Evolutionary conservation across 2,797 vertebrate genomes (phyloP).

Genomic region (Coranthus polyacanthus): DNA sequence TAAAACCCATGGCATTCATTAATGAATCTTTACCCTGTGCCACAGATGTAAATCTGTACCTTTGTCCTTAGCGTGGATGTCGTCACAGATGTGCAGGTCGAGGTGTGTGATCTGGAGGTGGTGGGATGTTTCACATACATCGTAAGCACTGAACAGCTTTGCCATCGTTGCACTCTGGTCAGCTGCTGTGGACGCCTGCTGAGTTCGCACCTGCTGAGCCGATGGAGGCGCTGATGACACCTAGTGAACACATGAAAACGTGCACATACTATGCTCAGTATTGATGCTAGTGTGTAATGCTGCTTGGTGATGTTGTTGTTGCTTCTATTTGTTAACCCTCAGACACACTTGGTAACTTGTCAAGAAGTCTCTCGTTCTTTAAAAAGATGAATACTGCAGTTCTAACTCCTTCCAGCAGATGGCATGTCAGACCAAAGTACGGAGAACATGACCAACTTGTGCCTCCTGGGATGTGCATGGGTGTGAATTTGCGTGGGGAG

Average conservation of each 20-base stretch:
- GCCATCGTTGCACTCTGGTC: conserved; percentile 93
- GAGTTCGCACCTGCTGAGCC: conserved; percentile 89
- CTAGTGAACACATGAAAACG: conserved; percentile 70
- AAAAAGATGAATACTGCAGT: conserved; percentile 20
- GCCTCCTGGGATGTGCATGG: not conserved
- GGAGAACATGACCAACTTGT: not conserved
- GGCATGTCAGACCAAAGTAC: conserved; percentile 20
- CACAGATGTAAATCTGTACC: conserved; percentile 75
- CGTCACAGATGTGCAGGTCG: conserved; percentile 98
- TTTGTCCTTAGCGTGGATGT: conserved; percentile 94
- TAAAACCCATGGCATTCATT: no score
- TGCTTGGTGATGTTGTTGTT: not conserved
- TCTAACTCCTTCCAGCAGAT: conserved; percentile 57
- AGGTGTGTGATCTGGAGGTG: conserved; percentile 97
- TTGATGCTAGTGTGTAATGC: not conserved
- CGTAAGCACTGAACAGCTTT: conserved; percentile 90
- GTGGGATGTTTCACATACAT: conserved; percentile 97
- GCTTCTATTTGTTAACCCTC: not conserved
- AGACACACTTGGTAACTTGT: not conserved
- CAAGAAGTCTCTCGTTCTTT: not conserved
- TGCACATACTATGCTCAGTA: not conserved
- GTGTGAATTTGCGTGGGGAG: conserved; percentile 24
- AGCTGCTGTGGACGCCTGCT: conserved; percentile 86
- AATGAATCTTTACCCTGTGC: no score
- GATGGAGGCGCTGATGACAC: conserved; percentile 84